These are phyloP conservation scores for Micrastur ruficollis DNA, from an alignment of 2,797 vertebrate species.

Conservation along the genomic window DNA sequence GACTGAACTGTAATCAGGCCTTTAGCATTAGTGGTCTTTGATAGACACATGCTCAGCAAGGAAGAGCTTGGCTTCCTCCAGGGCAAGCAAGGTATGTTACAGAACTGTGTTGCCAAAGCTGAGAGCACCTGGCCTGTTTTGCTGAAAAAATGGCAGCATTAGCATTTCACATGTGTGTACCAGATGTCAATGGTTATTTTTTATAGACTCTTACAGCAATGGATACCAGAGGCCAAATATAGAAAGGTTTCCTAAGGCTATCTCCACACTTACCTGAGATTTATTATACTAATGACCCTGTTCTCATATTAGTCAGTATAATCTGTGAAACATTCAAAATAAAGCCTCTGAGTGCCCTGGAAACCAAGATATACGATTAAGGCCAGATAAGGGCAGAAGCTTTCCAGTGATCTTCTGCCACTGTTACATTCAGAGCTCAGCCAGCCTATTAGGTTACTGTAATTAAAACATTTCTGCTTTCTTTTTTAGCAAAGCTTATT, in stretches of 20 bases:
- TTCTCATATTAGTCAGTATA: not conserved
- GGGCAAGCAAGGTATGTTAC: not conserved
- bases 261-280: not conserved
- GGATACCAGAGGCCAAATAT: not conserved
- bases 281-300: conserved; percentile 1
- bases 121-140: not conserved
- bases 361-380: not conserved
- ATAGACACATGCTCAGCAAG: not conserved
- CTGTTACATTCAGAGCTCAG: not conserved
- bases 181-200: not conserved
- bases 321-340: not conserved
- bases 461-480: not conserved
- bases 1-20: not conserved
- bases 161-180: accelerated
- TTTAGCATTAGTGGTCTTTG: not conserved
- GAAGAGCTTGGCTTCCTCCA: not conserved
- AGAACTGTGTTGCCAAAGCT: not conserved
- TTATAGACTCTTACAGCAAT: not conserved
- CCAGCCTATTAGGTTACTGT: not conserved
- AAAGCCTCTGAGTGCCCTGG: not conserved
- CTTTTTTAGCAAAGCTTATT: not conserved
- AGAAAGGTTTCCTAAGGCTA: not conserved
- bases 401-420: not conserved
- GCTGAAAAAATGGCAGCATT: not conserved
- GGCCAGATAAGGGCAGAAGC: not conserved